Conservation (phyloP, 2,888 invertebrate genomes). For the Melanostoma mellinum region DNA sequence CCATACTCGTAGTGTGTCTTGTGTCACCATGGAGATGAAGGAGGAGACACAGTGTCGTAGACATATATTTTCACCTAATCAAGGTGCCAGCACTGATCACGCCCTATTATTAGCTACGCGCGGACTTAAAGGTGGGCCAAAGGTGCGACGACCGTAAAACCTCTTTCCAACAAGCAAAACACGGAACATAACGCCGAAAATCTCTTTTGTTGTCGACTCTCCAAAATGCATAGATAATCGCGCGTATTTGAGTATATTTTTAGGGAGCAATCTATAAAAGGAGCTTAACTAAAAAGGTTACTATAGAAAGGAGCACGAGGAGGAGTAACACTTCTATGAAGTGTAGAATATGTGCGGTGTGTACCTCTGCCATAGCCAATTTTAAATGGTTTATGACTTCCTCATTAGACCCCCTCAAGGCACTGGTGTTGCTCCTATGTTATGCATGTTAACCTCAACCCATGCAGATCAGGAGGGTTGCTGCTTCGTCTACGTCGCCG, state of each 20-base stretch:
- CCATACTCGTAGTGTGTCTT: background rate
- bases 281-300: conserved; percentile 39
- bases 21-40: conserved; percentile 30
- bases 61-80: conserved; percentile 63
- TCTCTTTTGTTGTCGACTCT: conserved; percentile 19
- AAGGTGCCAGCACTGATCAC: conserved; percentile 49
- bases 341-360: conserved; percentile 22
- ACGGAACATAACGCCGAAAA: conserved; percentile 57
- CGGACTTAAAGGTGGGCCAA: conserved; percentile 37
- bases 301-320: conserved; percentile 44
- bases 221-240: conserved; percentile 1
- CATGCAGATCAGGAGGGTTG: conserved; percentile 54
- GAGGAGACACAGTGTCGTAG: conserved; percentile 30
- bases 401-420: conserved; percentile 62
- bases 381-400: conserved; percentile 69
- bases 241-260: conserved; percentile 49
- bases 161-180: conserved; percentile 34
- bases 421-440: conserved; percentile 20
- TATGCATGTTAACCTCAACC: conserved; percentile 49
- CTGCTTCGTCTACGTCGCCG: conserved; percentile 16
- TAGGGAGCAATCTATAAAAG: conserved; percentile 33
- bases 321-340: conserved; percentile 32
- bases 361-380: conserved; percentile 53
- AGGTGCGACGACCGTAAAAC: conserved; percentile 60
- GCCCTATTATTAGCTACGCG: conserved; percentile 64